Conservation (phyloP, 2,888 invertebrate species). For the Adineta ricciae region DNA sequence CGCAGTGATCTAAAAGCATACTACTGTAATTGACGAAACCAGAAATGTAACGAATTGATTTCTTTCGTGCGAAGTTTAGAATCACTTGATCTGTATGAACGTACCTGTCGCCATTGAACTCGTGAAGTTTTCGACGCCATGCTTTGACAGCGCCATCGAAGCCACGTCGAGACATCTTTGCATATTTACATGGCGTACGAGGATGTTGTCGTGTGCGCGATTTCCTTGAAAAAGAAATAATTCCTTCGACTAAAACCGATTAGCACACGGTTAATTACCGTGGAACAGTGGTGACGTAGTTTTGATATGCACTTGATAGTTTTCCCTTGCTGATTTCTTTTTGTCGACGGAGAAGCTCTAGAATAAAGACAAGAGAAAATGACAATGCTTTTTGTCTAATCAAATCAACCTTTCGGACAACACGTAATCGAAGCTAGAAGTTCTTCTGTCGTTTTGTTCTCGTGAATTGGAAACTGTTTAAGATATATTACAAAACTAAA, state of each 20-base stretch:
- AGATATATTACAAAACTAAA: constrained; percentile 4
- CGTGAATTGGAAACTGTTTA: neutral
- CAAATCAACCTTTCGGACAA: neutral
- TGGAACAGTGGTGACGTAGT: neutral
- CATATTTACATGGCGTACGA: constrained; percentile 30
- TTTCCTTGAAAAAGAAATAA: neutral
- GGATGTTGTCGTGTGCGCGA: constrained; percentile 24
- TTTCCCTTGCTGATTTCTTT: constrained; percentile 17
- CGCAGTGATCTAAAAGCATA: too few species aligned
- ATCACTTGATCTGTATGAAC: neutral
- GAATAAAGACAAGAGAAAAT: neutral
- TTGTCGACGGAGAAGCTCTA: neutral
- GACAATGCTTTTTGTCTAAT: neutral
- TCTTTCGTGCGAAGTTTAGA: too few species aligned
- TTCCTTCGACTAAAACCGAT: neutral
- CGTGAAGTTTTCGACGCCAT: constrained; percentile 28
- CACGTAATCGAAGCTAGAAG: neutral
- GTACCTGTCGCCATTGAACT: neutral
- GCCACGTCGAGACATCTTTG: constrained; percentile 29
- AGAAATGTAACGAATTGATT: too few species aligned
- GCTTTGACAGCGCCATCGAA: constrained; percentile 32
- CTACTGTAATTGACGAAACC: too few species aligned
- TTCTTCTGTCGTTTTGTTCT: constrained; percentile 1
- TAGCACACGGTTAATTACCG: neutral
- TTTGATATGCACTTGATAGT: neutral